These are phyloP conservation scores for Homarus americanus DNA, from an alignment of 1,140 invertebrate species.

Conservation along the genomic window DNA sequence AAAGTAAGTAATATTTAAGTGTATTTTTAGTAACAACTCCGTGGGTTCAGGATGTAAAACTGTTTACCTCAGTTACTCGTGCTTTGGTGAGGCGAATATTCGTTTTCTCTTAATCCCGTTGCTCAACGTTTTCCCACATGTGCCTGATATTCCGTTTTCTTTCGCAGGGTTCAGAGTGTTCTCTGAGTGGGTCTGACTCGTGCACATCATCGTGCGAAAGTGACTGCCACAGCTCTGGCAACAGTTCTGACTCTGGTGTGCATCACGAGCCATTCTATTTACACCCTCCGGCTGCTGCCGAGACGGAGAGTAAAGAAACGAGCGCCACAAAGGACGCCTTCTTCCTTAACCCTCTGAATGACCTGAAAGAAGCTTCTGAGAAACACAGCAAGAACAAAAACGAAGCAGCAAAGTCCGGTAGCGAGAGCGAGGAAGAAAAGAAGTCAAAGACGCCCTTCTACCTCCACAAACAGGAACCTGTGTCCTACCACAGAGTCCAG, in stretches of 20 bases:
- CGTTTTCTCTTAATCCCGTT: no score
- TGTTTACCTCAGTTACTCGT: no score
- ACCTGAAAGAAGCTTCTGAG: conserved; percentile 62
- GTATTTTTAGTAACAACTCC: no score
- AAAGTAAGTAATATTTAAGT: no score
- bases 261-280: conserved; percentile 85
- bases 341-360: conserved; percentile 60
- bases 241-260: conserved; percentile 60
- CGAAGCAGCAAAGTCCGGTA: conserved; percentile 11
- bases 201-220: conserved; percentile 60
- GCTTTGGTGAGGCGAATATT: no score
- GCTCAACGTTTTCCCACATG: no score
- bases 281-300: conserved; percentile 81
- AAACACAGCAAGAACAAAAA: conserved; percentile 53
- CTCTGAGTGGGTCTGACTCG: conserved; percentile 50
- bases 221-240: conserved; percentile 57
- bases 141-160: background rate
- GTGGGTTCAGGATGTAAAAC: no score
- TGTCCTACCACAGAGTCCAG: conserved; percentile 85
- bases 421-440: conserved; percentile 28
- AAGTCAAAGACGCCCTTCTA: conserved; percentile 83
- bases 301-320: background rate
- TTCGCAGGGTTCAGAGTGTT: conserved; percentile 58
- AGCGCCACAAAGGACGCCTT: conserved; percentile 21
- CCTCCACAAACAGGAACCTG: conserved; percentile 87